These are phyloP conservation scores for Drosophila micromelanica DNA, from an alignment of 1,140 invertebrate genomes.

Conservation along the genomic window DNA sequence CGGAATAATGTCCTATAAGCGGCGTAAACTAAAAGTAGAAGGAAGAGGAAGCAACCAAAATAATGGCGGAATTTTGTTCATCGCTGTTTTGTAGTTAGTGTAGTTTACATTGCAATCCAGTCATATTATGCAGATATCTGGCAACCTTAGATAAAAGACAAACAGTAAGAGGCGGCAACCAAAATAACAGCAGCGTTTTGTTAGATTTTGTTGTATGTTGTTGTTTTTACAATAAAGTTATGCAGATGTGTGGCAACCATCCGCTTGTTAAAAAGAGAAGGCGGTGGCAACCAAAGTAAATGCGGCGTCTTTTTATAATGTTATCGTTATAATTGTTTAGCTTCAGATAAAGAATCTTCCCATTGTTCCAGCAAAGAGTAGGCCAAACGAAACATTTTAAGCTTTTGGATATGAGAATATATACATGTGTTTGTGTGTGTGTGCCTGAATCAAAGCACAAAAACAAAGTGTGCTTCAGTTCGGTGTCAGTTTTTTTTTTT, in stretches of 20 bases:
- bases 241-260: constrained; percentile 1
- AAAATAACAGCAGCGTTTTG: neutral
- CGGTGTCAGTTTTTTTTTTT: constrained; percentile 37
- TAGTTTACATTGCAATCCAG: constrained; percentile 14
- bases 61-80: neutral
- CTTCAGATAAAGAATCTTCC: neutral
- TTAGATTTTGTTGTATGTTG: neutral
- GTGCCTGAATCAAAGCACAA: constrained; percentile 11
- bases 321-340: constrained; percentile 4
- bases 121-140: neutral
- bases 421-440: neutral
- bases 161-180: neutral
- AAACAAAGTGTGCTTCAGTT: constrained; percentile 44
- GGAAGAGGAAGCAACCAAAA: constrained; percentile 1
- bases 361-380: constrained; percentile 3
- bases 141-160: neutral
- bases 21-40: constrained; percentile 14
- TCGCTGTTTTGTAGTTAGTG: neutral
- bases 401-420: neutral
- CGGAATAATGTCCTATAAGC: constrained; percentile 54
- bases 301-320: neutral
- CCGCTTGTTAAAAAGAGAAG: neutral
- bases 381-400: constrained; percentile 19
- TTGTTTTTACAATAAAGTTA: constrained; percentile 5
- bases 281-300: neutral